These are phyloP conservation scores for Eubucco bourcierii DNA, from an alignment of 2,113 vertebrate genomes.

Conservation along the genomic window DNA sequence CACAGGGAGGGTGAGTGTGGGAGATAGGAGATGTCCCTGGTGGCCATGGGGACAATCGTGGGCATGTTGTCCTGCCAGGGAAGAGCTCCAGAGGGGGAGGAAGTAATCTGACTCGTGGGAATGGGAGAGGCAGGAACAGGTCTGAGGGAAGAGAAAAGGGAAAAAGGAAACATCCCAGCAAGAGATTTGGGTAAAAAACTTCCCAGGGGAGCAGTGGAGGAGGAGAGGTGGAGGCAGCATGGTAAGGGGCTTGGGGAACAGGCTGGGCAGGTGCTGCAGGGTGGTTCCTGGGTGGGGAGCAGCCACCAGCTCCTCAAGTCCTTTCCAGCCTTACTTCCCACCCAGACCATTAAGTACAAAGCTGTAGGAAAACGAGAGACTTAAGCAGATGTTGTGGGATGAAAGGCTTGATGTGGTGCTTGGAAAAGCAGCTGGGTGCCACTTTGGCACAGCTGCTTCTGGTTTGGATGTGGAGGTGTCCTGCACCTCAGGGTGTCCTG, in stretches of 20 bases:
- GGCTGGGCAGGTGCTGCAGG: not conserved
- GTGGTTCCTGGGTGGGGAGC: not conserved
- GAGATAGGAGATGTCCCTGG: not conserved
- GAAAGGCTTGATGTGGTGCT: not conserved
- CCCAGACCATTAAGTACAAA: slow-evolving; percentile 1
- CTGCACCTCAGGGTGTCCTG: not conserved
- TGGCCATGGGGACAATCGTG: not conserved
- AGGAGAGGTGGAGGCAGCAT: not conserved
- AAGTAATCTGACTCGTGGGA: not conserved
- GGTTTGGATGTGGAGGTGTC: not conserved
- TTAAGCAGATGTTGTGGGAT: not conserved
- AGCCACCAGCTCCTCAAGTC: not conserved
- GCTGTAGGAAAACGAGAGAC: slow-evolving; percentile 19
- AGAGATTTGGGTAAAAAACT: slow-evolving; percentile 53
- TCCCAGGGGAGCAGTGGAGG: slow-evolving; percentile 32
- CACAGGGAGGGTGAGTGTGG: accelerated
- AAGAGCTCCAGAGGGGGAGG: not conserved
- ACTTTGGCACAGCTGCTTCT: not conserved
- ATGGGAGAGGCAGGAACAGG: not conserved
- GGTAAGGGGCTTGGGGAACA: not conserved
- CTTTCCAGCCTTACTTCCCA: not conserved
- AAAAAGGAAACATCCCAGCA: not conserved
- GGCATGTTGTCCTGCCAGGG: accelerated
- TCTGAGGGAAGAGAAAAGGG: not conserved
- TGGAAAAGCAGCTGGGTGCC: not conserved